These are phyloP conservation scores for Diaprepes abbreviatus DNA, from an alignment of 2,888 invertebrate species.

Conservation along the genomic window DNA sequence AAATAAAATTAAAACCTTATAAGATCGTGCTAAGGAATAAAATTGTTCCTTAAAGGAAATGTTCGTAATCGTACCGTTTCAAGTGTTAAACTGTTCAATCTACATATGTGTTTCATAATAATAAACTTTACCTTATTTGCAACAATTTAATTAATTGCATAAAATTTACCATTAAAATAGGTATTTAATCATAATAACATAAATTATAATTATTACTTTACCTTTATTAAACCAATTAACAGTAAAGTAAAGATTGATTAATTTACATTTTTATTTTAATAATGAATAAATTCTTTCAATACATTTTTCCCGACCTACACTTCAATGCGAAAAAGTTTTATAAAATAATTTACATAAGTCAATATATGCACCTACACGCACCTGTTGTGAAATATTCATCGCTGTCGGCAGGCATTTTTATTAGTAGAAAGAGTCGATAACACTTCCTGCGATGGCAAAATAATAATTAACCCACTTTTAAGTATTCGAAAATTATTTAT, in stretches of 20 bases:
- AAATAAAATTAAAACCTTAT: no score
- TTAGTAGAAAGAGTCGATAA: background rate
- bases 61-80: no score
- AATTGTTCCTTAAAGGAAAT: no score
- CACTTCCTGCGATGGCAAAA: background rate
- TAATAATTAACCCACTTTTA: background rate
- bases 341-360: background rate
- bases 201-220: background rate
- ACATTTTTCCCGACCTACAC: background rate
- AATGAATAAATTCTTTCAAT: background rate
- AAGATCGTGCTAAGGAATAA: no score
- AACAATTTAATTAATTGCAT: no score
- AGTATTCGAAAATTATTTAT: no score
- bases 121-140: no score
- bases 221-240: background rate
- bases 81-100: no score
- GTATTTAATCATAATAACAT: no score
- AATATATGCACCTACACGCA: constrained; percentile 1
- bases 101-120: no score
- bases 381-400: background rate
- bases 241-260: background rate
- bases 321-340: background rate
- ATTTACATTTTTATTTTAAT: background rate
- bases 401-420: background rate
- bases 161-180: no score